Conservation (phyloP, 2,797 vertebrate species). For the Agapornis canus region DNA sequence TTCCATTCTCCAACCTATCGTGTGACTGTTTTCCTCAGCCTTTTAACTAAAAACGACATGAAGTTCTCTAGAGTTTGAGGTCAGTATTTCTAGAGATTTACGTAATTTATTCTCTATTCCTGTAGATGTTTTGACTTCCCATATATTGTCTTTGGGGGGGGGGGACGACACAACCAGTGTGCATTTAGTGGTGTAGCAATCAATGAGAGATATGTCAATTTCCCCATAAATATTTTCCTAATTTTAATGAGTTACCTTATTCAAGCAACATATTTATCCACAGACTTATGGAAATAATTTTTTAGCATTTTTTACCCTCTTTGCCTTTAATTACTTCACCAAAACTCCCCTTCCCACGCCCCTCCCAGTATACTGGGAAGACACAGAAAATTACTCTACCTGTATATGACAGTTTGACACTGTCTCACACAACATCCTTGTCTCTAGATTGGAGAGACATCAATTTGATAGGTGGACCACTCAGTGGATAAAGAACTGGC, state of each 20-base stretch:
- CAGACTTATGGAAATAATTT: not conserved
- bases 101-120: not conserved
- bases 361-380: not conserved
- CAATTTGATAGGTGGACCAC: no score
- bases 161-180: not conserved
- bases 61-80: not conserved
- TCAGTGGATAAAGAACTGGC: no score
- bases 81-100: not conserved
- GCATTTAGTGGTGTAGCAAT: not conserved
- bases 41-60: not conserved
- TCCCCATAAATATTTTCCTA: not conserved
- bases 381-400: not conserved
- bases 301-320: rapidly evolving
- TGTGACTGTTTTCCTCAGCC: not conserved
- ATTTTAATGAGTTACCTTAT: not conserved
- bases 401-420: not conserved
- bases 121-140: not conserved
- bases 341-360: rapidly evolving
- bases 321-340: not conserved
- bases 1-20: not conserved
- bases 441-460: no score
- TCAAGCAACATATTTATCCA: not conserved
- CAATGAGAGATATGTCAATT: not conserved
- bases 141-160: not conserved
- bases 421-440: no score